Evolutionary conservation across 2,113 vertebrate genomes (phyloP), one percentile per base, ranked within the genome.

Genomic region (Syngnathus typhle): DNA sequence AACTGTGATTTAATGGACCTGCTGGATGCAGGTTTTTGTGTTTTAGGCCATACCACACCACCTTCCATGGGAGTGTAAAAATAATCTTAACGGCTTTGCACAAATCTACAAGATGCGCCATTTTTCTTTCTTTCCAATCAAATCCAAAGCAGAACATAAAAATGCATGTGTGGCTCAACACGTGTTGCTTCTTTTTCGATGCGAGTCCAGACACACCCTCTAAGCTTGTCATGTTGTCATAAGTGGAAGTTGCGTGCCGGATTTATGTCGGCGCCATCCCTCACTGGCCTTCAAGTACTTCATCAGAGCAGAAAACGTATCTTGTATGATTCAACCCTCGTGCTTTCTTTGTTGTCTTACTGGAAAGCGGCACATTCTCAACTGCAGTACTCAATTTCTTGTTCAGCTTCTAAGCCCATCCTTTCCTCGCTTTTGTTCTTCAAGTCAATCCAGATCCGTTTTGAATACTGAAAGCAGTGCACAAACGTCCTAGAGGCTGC

Each of bases 281-380:
- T 54, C 51, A 23, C 19, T 10, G 1, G 51, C 51, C 51, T 54
- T 12, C n/a, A 21, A n/a, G 9, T n/a, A 11, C n/a, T 2, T 55
- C 52, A 86, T 87, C 81, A 86, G 81, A 84, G 81, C 68, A 62
- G 18, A 6, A 52, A 47, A 32, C 7, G 13, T 10, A 4, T 52
- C 21, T 51, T 51, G 6, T 2, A 15, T n/a, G 4, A 51, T 9
- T 21, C 1, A 54, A 54, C 51, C 9, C 8, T 27, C 13, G 11
- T 55, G 21, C 21, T 55, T 55, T 55, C 27, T 55, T 23, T n/a
- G 4, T 5, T 12, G 21, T 27, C 49, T n/a, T 9, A 9, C 6
- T 51, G 8, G 18, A 51, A n/a, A 19, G 5, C 12, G n/a, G 21
- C 27, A 27, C 4, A 12, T 13, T 23, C 52, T 55, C 21, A 21